Base-by-base conservation (phyloP, 2,113 vertebrate genomes). In the Stigmatopora nigra region DNA sequence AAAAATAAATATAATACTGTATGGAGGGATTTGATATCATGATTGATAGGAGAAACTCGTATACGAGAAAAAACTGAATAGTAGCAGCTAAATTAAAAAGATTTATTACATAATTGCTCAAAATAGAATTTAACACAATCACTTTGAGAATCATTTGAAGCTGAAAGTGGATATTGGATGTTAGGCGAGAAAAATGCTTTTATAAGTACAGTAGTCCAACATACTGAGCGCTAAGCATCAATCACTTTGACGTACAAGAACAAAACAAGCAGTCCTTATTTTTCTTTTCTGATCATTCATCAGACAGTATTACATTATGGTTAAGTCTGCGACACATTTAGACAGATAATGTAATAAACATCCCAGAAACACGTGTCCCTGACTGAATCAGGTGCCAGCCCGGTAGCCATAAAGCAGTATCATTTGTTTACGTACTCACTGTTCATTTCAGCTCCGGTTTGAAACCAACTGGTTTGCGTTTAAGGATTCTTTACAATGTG, bases 91-190 rank as follows among this genome's bases (percentile, higher is more conserved):
- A 75, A 85, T 82, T 61, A 74, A 81, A 79, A 78, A 69, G 55
- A 51, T 76, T 82, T 56, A 81, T 83, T 73, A 63, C 77, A 70
- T 68, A 80, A 79, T 78, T 78, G 76, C 58, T 86, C 62, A 85
- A 85, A 86, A 81, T 78, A 84, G 78, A 85, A 76, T 86, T 81
- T 69, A 76, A 76, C 81, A 79, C 84, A 77, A 75, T 79, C 63
- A 82, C 79, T 78, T 83, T 64, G 71, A 76, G 49, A 73, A 79
- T 70, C 81, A 69, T 71, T 69, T 68, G 71, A 78, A 74, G 72
- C 71, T 79, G 48, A 82, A 76, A 82, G 69, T 78, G 41, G 70
- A 45, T 56, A 62, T 75, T 78, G 36, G 68, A 48, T 56, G 65
- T 76, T 79, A 64, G 65, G 68, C 47, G 14, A 52, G 61, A 55